phyloP scores from a whole-genome alignment of 2,797 vertebrate species.

The Lacerta bilineata region DNA sequence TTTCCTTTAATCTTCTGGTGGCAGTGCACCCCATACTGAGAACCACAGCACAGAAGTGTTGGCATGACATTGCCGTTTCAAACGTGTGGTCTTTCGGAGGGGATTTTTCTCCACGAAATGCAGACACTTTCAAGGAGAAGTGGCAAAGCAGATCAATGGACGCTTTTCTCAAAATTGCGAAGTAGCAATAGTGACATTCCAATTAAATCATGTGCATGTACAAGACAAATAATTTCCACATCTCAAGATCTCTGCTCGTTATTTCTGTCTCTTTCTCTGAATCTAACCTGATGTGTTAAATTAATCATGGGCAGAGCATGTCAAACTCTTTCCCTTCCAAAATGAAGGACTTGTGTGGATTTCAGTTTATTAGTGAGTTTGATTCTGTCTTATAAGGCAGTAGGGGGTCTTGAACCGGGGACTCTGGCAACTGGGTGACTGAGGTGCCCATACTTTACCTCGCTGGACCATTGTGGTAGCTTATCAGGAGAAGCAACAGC shows the following conservation, averaged over 20 bases:
- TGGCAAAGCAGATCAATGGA: conserved; percentile 11
- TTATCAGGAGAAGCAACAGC: not conserved
- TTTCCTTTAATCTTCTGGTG: conserved; percentile 7
- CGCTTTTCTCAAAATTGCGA: conserved; percentile 11
- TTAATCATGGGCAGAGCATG: conserved; percentile 13
- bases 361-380: not conserved
- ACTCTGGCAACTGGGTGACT: not conserved
- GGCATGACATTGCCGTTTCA: not conserved
- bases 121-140: conserved; percentile 1
- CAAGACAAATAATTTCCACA: conserved; percentile 38
- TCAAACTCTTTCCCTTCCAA: not conserved
- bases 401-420: not conserved
- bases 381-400: not conserved
- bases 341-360: not conserved
- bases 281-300: conserved; percentile 18
- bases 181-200: not conserved
- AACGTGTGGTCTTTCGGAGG: not conserved
- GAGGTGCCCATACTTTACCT: not conserved
- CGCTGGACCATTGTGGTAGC: not conserved
- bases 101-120: not conserved
- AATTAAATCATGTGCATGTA: conserved; percentile 29
- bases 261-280: conserved; percentile 13
- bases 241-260: conserved; percentile 13
- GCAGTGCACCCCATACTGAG: not conserved
- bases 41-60: not conserved